phyloP scores from a whole-genome alignment of 2,888 invertebrate genomes.

The Plebejus melissa region DNA sequence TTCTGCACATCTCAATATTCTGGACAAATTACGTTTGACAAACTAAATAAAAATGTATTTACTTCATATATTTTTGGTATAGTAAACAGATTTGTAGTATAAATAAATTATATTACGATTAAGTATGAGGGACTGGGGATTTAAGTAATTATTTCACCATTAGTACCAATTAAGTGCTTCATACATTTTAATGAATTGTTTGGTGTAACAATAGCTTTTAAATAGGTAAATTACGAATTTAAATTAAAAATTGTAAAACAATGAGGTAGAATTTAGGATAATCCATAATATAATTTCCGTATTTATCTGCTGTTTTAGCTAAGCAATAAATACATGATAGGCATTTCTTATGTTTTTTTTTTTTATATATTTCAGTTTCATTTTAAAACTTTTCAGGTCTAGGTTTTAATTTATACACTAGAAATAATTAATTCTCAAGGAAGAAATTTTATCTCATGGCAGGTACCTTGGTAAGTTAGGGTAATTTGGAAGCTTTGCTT shows the following conservation, averaged over 20 bases:
- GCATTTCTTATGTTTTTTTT: too few relatives aligned
- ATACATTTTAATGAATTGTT: neutral
- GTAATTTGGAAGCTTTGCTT: neutral
- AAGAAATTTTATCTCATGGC: neutral
- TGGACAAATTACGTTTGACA: too few relatives aligned
- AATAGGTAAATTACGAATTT: neutral
- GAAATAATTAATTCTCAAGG: neutral
- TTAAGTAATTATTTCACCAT: constrained; percentile 10
- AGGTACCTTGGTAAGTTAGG: neutral
- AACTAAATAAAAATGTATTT: too few relatives aligned
- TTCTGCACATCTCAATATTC: too few relatives aligned
- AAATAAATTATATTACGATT: neutral
- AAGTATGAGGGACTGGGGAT: neutral
- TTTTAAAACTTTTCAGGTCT: too few relatives aligned
- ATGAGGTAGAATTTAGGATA: neutral
- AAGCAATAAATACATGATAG: too few relatives aligned
- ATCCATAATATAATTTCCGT: too few relatives aligned
- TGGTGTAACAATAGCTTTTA: neutral
- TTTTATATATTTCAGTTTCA: too few relatives aligned
- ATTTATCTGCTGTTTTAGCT: too few relatives aligned
- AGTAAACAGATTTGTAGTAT: neutral
- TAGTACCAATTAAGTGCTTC: neutral
- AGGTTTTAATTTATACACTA: neutral
- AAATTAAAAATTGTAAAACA: neutral
- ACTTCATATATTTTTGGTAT: neutral